Conservation (phyloP, 2,797 vertebrate species). For the Gymnoscopelus braueri region DNA sequence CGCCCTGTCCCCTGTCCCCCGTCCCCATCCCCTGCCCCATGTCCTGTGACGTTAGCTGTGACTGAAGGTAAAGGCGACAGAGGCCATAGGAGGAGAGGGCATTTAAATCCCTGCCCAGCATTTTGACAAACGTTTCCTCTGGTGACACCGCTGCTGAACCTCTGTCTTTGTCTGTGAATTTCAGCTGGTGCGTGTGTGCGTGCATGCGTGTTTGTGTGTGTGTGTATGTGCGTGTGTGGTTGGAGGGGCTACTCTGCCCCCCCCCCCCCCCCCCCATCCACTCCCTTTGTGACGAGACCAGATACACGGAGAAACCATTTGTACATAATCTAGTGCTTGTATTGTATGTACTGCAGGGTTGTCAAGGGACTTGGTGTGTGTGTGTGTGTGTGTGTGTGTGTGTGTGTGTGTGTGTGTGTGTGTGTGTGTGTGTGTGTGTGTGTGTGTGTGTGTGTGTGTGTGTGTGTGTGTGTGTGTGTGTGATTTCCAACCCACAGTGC, state of each 20-base stretch:
- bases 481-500: constrained; percentile 1
- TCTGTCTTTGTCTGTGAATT: constrained; percentile 67
- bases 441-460: constrained; percentile 3
- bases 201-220: too few relatives aligned
- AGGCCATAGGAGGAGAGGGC: constrained; percentile 27
- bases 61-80: constrained; percentile 78
- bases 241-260: constrained; percentile 68
- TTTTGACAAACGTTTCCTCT: too few relatives aligned
- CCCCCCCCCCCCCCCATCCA: constrained; percentile 64
- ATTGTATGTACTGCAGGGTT: constrained; percentile 56
- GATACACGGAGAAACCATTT: constrained; percentile 91
- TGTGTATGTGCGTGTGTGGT: too few relatives aligned
- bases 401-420: constrained; percentile 13
- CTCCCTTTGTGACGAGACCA: constrained; percentile 76
- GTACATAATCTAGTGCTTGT: constrained; percentile 74
- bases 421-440: constrained; percentile 26
- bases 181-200: too few relatives aligned
- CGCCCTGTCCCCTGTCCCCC: constrained; percentile 78
- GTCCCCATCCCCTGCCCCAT: too few relatives aligned
- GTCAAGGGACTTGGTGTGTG: constrained; percentile 46
- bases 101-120: too few relatives aligned
- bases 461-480: constrained; percentile 20
- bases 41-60: constrained; percentile 90
- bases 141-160: constrained; percentile 58
- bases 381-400: constrained; percentile 34